These are phyloP conservation scores for Apeltes quadracus DNA, from an alignment of 2,113 vertebrate genomes.

Conservation along the genomic window DNA sequence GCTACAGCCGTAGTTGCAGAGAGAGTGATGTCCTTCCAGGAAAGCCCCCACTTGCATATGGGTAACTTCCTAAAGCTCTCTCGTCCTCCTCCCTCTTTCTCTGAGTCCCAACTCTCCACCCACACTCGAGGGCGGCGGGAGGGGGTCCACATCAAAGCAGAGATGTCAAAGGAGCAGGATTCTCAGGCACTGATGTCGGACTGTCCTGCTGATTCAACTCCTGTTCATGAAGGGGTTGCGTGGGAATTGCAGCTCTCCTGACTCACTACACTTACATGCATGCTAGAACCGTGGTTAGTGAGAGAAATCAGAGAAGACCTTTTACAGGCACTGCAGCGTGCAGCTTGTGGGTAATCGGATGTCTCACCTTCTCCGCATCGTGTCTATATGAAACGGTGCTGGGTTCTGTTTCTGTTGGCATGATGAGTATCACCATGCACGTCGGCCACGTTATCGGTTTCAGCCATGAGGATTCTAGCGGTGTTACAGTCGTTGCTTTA, in stretches of 20 bases:
- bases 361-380: constrained; percentile 14
- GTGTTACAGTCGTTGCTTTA: not conserved
- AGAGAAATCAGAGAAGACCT: constrained; percentile 32
- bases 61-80: constrained; percentile 75
- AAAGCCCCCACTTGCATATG: constrained; percentile 79
- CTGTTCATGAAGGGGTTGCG: constrained; percentile 58
- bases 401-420: not conserved
- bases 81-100: constrained; percentile 51
- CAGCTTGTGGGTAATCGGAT: constrained; percentile 42
- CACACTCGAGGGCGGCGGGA: constrained; percentile 68
- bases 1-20: constrained; percentile 71
- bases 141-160: constrained; percentile 78
- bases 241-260: constrained; percentile 59
- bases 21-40: constrained; percentile 80
- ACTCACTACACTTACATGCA: constrained; percentile 40
- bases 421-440: not conserved
- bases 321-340: constrained; percentile 32
- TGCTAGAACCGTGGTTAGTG: constrained; percentile 32
- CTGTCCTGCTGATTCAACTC: constrained; percentile 70
- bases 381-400: constrained; percentile 27
- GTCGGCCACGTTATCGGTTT: constrained; percentile 13
- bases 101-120: constrained; percentile 63
- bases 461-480: constrained; percentile 5
- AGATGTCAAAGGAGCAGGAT: constrained; percentile 69
- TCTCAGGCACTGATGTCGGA: constrained; percentile 69